A percentile compares a stretch with the other conserved stretches of the same genome.
phyloP scores from a whole-genome alignment of 2,797 vertebrate genomes.

The Merluccius polli region DNA sequence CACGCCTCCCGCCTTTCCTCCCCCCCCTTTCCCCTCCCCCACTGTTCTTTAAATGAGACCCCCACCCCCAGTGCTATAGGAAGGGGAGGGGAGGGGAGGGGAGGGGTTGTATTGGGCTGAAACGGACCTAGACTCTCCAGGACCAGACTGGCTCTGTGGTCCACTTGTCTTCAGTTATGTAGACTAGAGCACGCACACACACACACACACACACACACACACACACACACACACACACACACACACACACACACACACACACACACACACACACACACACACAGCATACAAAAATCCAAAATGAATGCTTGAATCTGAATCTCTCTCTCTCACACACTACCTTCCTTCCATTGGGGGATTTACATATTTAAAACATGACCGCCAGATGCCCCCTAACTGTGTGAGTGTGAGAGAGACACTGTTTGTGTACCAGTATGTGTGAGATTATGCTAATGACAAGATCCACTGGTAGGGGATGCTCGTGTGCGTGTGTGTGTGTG shows the following conservation, averaged over 20 bases:
- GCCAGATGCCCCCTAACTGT: slow-evolving; percentile 41
- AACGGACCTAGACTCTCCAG: too few relatives aligned
- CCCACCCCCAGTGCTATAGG: not conserved
- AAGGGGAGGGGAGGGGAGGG: not conserved
- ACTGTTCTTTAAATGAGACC: not conserved
- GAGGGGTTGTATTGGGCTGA: not conserved
- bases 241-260: not conserved
- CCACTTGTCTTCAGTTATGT: not conserved
- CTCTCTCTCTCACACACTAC: not conserved
- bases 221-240: not conserved
- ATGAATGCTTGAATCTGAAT: not conserved
- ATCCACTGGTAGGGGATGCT: not conserved
- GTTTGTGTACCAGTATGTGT: slow-evolving; percentile 2
- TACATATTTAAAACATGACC: slow-evolving; percentile 56
- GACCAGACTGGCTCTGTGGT: not conserved
- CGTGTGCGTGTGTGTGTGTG: slow-evolving; percentile 13
- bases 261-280: not conserved
- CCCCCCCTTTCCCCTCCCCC: not conserved
- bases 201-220: not conserved
- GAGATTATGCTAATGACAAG: not conserved
- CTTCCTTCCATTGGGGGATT: slow-evolving; percentile 29
- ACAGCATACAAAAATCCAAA: not conserved
- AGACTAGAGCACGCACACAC: too few relatives aligned
- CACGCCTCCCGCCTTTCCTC: not conserved
- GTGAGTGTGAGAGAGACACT: slow-evolving; percentile 2